phyloP scores from a whole-genome alignment of 1,140 invertebrate species.

The Catajapyx aquilonaris region DNA sequence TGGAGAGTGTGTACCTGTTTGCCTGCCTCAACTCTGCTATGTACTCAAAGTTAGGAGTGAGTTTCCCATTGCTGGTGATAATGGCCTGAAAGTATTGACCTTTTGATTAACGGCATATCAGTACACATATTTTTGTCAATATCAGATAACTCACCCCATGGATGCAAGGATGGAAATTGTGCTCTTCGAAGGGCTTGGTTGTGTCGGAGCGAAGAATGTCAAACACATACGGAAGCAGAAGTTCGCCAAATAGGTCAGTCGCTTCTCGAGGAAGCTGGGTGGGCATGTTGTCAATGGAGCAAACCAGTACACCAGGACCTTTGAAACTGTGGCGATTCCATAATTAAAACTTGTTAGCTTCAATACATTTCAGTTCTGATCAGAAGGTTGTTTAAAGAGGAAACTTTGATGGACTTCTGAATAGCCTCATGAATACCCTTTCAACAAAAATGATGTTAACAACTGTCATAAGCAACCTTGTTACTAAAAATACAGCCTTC shows the following conservation, averaged over 20 bases:
- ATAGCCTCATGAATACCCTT: too few relatives aligned
- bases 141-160: constrained; percentile 40
- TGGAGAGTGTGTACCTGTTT: constrained; percentile 24
- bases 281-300: constrained; percentile 99
- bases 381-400: too few relatives aligned
- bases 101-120: too few relatives aligned
- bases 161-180: constrained; percentile 53
- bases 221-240: constrained; percentile 67
- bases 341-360: too few relatives aligned
- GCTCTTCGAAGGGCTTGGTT: constrained; percentile 53
- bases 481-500: not conserved
- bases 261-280: constrained; percentile 92
- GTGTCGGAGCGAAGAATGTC: constrained; percentile 87
- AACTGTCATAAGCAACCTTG: not conserved
- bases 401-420: too few relatives aligned
- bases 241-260: constrained; percentile 92
- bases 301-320: constrained; percentile 89
- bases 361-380: too few relatives aligned
- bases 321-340: constrained; percentile 61
- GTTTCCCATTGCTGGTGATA: constrained; percentile 80
- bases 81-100: constrained; percentile 53
- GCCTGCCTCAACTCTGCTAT: constrained; percentile 65
- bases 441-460: too few relatives aligned
- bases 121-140: not conserved
- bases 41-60: constrained; percentile 87